phyloP scores from a whole-genome alignment of 2,888 invertebrate genomes.

The Aleiodes alternator region DNA sequence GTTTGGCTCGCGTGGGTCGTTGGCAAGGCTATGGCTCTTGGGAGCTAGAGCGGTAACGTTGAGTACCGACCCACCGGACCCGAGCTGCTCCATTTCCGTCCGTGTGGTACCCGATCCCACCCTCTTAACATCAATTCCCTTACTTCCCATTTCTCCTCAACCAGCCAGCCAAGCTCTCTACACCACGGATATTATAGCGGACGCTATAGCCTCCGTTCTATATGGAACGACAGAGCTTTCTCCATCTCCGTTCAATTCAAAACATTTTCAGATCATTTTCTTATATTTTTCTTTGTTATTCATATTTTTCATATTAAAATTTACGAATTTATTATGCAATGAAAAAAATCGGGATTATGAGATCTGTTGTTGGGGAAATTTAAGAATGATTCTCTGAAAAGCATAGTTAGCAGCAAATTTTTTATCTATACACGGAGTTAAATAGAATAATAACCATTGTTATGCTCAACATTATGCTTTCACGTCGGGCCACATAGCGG shows the following conservation, averaged over 20 bases:
- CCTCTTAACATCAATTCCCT: constrained; percentile 52
- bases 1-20: too few relatives aligned
- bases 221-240: constrained; percentile 32
- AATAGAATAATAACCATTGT: too few relatives aligned
- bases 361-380: too few relatives aligned
- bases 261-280: background rate
- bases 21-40: constrained; percentile 21
- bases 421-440: too few relatives aligned
- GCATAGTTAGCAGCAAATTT: too few relatives aligned
- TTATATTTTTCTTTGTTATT: background rate
- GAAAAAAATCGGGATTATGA: too few relatives aligned
- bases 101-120: constrained; percentile 4
- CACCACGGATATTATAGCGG: constrained; percentile 12
- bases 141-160: constrained; percentile 45
- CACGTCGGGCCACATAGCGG: too few relatives aligned
- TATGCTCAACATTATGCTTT: too few relatives aligned
- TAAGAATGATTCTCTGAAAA: too few relatives aligned
- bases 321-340: too few relatives aligned
- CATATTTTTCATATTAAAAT: background rate
- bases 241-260: background rate
- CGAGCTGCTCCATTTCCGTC: constrained; percentile 62
- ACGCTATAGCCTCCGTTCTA: constrained; percentile 25
- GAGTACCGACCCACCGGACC: constrained; percentile 56
- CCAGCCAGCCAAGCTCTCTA: constrained; percentile 42
- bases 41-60: constrained; percentile 52